These are phyloP conservation scores for Lepidurus couesii DNA, from an alignment of 1,140 invertebrate genomes.

Conservation along the genomic window DNA sequence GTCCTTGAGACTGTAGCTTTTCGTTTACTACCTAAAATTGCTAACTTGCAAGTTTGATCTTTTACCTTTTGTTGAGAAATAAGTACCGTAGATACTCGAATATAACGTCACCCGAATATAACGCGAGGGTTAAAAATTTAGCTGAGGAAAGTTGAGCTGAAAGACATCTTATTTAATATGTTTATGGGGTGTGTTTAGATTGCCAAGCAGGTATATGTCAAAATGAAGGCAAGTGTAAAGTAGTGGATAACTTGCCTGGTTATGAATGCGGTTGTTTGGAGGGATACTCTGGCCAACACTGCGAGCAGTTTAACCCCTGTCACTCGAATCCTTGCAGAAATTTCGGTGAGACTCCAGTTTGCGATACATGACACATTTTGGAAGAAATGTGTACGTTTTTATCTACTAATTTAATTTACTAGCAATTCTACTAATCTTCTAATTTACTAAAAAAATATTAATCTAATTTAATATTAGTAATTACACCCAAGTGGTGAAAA, in stretches of 20 bases:
- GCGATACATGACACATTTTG: too few relatives aligned
- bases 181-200: neutral
- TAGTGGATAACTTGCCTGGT: conserved; percentile 12
- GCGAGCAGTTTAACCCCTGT: conserved; percentile 42
- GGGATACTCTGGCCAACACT: conserved; percentile 40
- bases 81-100: too few relatives aligned
- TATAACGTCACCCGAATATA: too few relatives aligned
- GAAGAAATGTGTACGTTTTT: too few relatives aligned
- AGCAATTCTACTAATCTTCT: too few relatives aligned
- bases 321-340: conserved; percentile 39
- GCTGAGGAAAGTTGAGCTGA: neutral
- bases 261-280: conserved; percentile 37
- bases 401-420: too few relatives aligned
- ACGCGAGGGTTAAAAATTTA: too few relatives aligned
- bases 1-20: neutral
- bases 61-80: neutral
- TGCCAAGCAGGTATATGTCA: neutral
- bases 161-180: neutral
- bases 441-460: too few relatives aligned
- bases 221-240: neutral
- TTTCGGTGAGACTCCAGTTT: neutral
- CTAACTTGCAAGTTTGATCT: neutral
- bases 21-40: neutral
- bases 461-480: too few relatives aligned
- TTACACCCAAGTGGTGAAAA: too few relatives aligned